Evolutionary conservation across 2,888 invertebrate genomes (phyloP), one percentile per base, ranked within the genome.

Genomic region (Melipona beecheii): DNA sequence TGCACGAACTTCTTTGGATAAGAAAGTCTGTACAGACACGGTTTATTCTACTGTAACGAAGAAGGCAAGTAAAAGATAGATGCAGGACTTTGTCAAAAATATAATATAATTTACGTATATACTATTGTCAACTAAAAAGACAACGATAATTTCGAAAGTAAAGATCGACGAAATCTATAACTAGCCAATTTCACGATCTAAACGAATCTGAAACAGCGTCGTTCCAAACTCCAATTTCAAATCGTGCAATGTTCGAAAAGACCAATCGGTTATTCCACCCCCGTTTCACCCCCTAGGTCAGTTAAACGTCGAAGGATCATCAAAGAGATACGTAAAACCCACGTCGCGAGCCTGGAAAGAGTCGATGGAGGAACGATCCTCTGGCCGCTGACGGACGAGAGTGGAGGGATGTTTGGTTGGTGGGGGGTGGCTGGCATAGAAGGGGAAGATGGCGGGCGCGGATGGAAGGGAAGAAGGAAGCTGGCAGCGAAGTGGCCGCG

Each of bases 401-500:
- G 81, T 58, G 81, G 84, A 78, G 87, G 88, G 89, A 83, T 81
- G 85, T 27, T 84, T 70, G 21, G 49, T 19, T 76, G 86, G 89
- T 84, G 90, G 84, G 86, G 88, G 88, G 77, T 84, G 81, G 75
- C 54, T 69, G 81, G 60, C 60, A 76, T 64, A 78, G 83, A 82
- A 85, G 87, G 88, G 88, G 88, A 78, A 87, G 81, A 78, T 78
- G 64, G 81, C 36, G 58, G 54, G 64, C 81, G 84, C 76, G 78
- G 82, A 77, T 71, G 83, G 83, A 80, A 84, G 85, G 87, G 79
- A 82, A 69, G 81, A 79, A 71, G 78, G 85, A 84, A 77, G 77
- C 75, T 65, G 70, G 64, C 68, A 77, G 79, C 70, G 78, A 87
- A 89, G 89, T 88, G 92, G 91, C 91, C 81, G 73, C 75, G 92